Evolutionary conservation across 2,888 invertebrate genomes (phyloP).

Genomic region (Peribatodes rhomboidaria): DNA sequence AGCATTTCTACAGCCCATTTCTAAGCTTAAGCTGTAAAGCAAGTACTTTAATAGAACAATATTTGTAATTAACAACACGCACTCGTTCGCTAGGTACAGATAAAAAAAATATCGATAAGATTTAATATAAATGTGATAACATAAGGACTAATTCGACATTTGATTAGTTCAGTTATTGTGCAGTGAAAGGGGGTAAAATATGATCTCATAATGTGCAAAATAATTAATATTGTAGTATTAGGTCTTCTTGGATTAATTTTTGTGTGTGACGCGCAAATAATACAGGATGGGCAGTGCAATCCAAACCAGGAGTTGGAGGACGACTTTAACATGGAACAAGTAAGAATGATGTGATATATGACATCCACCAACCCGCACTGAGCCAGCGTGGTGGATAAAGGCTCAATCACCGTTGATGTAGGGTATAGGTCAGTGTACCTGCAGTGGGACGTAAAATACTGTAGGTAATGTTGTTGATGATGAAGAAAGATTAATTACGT

Average conservation of each 20-base stretch:
- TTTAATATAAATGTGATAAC: conserved; percentile 64
- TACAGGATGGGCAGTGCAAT: conserved; percentile 70
- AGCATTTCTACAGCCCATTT: no score
- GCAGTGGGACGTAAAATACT: no score
- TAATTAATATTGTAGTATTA: conserved; percentile 58
- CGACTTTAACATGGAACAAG: conserved; percentile 58
- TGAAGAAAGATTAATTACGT: neutral
- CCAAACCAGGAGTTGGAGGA: conserved; percentile 48
- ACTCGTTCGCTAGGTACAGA: conserved; percentile 22
- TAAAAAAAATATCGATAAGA: conserved; percentile 58
- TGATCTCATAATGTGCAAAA: conserved; percentile 69
- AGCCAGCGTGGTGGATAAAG: no score
- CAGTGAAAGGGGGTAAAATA: conserved; percentile 55
- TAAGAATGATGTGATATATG: no score
- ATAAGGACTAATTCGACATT: conserved; percentile 61
- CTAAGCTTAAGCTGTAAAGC: no score
- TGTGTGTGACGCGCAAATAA: conserved; percentile 64
- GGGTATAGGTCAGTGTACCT: no score
- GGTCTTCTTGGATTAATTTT: conserved; percentile 60
- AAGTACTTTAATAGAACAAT: no score
- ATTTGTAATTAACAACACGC: conserved; percentile 21
- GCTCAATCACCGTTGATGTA: no score
- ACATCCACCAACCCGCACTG: no score
- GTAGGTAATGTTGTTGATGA: no score
- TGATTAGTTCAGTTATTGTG: conserved; percentile 60